A percentile compares a stretch with the other conserved stretches of the same genome.
phyloP scores from a whole-genome alignment of 1,140 invertebrate genomes.

The Penaeus vannamei region DNA sequence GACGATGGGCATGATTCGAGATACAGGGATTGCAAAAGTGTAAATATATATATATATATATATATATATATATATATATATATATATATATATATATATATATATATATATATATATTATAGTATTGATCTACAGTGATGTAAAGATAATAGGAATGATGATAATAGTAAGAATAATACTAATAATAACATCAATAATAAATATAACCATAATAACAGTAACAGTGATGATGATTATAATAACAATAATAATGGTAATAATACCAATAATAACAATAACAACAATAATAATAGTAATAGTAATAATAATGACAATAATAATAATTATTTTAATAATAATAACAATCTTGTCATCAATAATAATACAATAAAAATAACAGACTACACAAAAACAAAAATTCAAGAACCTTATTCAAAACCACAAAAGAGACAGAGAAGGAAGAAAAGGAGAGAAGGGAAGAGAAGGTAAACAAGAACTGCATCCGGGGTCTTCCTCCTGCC shows the following conservation, averaged over 20 bases:
- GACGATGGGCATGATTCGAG: too few species aligned
- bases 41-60: background rate
- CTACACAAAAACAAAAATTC: background rate
- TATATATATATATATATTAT: background rate
- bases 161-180: too few species aligned
- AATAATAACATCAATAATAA: too few species aligned
- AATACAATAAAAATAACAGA: background rate
- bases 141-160: too few species aligned
- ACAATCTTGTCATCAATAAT: background rate
- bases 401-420: background rate
- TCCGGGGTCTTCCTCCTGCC: background rate
- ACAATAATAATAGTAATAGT: too few species aligned
- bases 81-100: background rate
- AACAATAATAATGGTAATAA: background rate
- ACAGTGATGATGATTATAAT: background rate
- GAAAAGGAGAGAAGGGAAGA: background rate
- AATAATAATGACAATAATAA: too few species aligned
- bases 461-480: background rate
- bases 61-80: slow-evolving; percentile 17
- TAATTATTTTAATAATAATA: too few species aligned
- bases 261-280: too few species aligned
- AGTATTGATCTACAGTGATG: background rate
- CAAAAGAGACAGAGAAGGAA: background rate
- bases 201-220: too few species aligned
- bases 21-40: background rate